Base-by-base conservation (phyloP, 2,888 invertebrate genomes). In the Hoplodrina ambigua region DNA sequence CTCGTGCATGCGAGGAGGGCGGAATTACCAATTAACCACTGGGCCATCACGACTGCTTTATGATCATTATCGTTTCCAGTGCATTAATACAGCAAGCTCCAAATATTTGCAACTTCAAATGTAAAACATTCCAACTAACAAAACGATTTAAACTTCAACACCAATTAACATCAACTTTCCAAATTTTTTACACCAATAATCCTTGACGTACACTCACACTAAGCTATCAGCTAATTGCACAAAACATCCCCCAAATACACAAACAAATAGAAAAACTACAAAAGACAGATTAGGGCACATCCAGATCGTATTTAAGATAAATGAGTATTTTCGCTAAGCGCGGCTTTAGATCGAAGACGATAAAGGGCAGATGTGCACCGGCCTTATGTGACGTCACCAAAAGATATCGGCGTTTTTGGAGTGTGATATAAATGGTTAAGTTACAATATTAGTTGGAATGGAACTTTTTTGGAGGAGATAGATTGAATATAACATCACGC, bases 231-330 rank as follows among this genome's bases (percentile, higher is more conserved):
- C 94, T 95, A 95, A 95, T 95, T 95, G 95, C 90, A 95, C 93
- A 95, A 95, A 93, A 93, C 89, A 86, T 88, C 89, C 94, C 93
- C 87, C 87, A 88, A 90, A 25, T 25, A 25, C 88, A 91, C 90
- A 88, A 91, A 94, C 93, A 94, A 93, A 94, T 92, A 92, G 75
- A 91, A 87, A 89, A 83, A 86, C 81, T 85, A 91, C 92, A 95
- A 95, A 92, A 89, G 91, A 86, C 92, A 94, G 95, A 95, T 96
- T 95, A 95, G 93, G 90, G 93, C 90, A 92, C 92, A 94, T 93
- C 91, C 90, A 88, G 95, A 95, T 96, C 91, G 94, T 91, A 95
- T 94, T 94, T 94, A 92, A 94, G 95, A 95, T 96, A 94, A 94
- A 86, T 92, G 89, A 91, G 93, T 93, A 94, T 95, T 94, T 94